Conservation (phyloP, 2,797 vertebrate genomes). For the Myiotriccus ornatus region DNA sequence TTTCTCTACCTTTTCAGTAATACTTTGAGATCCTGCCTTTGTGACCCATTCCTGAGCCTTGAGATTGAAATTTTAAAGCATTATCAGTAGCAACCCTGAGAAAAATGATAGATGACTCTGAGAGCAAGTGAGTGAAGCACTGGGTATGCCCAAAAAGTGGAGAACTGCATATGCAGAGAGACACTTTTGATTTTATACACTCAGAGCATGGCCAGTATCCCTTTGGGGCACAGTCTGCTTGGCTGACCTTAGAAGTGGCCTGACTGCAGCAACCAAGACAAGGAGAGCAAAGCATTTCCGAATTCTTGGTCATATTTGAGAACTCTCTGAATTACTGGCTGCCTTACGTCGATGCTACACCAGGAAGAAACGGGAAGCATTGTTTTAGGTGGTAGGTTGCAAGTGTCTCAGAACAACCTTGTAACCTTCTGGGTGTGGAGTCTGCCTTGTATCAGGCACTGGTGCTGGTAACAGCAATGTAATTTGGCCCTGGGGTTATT, state of each 20-base stretch:
- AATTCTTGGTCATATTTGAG: neutral
- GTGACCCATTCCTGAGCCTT: neutral
- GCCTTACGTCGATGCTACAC: neutral
- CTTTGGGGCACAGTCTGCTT: neutral
- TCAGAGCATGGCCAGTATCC: neutral
- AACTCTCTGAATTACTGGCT: neutral
- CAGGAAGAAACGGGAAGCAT: constrained; percentile 12
- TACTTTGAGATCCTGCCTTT: neutral
- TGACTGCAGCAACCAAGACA: neutral
- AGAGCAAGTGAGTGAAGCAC: neutral
- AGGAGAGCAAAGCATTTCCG: neutral
- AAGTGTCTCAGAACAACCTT: neutral
- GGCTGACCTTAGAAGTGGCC: neutral
- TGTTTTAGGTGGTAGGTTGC: neutral
- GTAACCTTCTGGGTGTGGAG: neutral
- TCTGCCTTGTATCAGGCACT: neutral
- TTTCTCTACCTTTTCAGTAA: neutral
- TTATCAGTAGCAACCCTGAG: neutral
- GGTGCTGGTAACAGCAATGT: neutral
- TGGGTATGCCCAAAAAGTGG: accelerated
- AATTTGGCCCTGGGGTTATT: constrained; percentile 12
- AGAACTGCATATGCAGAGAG: neutral
- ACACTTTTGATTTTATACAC: neutral
- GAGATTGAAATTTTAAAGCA: neutral
- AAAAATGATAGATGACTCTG: neutral